These are phyloP conservation scores for Macrotis lagotis DNA, from an alignment of 2,113 vertebrate genomes.

Conservation along the genomic window DNA sequence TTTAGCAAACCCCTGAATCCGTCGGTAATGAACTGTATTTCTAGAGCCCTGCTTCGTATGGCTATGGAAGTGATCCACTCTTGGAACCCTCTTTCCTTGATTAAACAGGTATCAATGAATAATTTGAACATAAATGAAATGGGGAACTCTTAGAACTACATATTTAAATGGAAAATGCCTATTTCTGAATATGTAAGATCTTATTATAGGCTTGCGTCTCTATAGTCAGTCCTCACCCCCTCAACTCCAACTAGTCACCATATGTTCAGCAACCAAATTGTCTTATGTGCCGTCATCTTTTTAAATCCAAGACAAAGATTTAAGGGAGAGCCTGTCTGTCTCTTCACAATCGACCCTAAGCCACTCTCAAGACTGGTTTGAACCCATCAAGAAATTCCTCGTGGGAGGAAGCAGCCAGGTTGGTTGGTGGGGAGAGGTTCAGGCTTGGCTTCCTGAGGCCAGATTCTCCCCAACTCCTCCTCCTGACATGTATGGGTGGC, in stretches of 20 bases:
- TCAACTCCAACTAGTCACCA: neutral
- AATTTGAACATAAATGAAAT: neutral
- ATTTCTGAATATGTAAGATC: slow-evolving; percentile 19
- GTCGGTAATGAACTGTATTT: neutral
- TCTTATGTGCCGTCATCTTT: slow-evolving; percentile 35
- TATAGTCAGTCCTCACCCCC: neutral
- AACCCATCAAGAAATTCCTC: neutral
- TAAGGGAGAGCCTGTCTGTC: slow-evolving; percentile 7
- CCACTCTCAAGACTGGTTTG: neutral
- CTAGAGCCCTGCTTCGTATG: neutral
- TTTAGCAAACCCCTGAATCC: neutral
- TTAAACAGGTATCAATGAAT: slow-evolving; percentile 15
- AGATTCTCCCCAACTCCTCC: neutral
- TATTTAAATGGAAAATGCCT: neutral
- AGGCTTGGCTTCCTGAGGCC: neutral
- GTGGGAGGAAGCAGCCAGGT: neutral
- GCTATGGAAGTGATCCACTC: slow-evolving; percentile 9
- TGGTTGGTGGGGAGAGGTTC: neutral
- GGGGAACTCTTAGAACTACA: neutral
- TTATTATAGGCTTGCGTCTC: neutral
- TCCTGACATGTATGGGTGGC: neutral
- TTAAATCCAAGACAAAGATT: slow-evolving; percentile 50
- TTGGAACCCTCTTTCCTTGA: slow-evolving; percentile 4
- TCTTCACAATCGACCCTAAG: slow-evolving; percentile 24
- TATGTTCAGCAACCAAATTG: slow-evolving; percentile 20